Base-by-base conservation (phyloP, 2,797 vertebrate species). In the Tauraco hartlaubi region DNA sequence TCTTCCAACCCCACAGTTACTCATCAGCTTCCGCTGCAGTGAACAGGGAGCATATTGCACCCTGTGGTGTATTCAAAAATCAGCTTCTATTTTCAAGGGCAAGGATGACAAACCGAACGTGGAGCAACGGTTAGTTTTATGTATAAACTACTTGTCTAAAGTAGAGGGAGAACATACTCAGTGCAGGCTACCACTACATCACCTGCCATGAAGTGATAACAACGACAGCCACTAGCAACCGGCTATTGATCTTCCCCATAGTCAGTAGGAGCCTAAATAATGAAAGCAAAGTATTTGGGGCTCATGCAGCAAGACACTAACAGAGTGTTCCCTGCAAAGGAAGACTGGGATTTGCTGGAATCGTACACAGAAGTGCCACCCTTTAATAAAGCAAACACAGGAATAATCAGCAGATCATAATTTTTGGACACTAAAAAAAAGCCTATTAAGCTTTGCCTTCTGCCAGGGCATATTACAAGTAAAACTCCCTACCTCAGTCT, bases 61-160 rank as follows among this genome's bases (percentile, higher is more conserved):
- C 35, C 73, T 85, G 61, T 26, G 6, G 33, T 62, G 44, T 31
- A 69, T 85, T 91, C 75, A 93, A 95, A 96, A 92, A 82, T 75
- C 69, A 59, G 28, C 41, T 91, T 74, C 74, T 78, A 31, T 78
- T 96, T 96, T 94, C 95, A 95, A 92, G 74, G 80, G 39, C 68
- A 89, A 79, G 39, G 66, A 95, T 85, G 93, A 97, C 75, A 96
- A 93, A 91, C 18, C 68, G 58, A 92, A 83, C 0, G 0, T 43
- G 44, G 39, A 94, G 48, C 78, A 91, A 72, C 54, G 87, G 39
- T 51, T 96, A 82, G 48, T 86, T 75, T 80, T 64, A 88, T 54
- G 79, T 81, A 89, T 76, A 92, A 96, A 95, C 83, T 79, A 48
- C 37, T 54, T 77, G 85, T 58, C 77, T 52, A 74, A 87, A 91